Percentiles rank a stretch among this genome's conserved stretches.
Conservation (phyloP, 1,140 invertebrate genomes). For the Sycophaga agraensis region DNA sequence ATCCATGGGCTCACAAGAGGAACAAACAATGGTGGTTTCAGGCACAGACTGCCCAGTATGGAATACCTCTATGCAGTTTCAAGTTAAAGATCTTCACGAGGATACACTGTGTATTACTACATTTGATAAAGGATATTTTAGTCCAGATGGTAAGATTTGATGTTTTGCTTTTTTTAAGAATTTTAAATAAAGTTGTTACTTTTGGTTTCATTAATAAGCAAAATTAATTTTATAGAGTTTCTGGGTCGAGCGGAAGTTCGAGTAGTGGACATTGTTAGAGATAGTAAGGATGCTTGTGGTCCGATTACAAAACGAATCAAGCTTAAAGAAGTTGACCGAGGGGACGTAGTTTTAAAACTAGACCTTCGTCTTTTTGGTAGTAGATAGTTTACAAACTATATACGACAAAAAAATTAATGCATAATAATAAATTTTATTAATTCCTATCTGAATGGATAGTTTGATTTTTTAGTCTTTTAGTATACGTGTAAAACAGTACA, state of each 20-base stretch:
- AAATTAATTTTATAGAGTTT: slow-evolving; percentile 64
- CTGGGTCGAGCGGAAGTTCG: slow-evolving; percentile 75
- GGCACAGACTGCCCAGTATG: slow-evolving; percentile 66
- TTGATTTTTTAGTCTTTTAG: slow-evolving; percentile 21
- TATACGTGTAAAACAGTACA: slow-evolving; percentile 4
- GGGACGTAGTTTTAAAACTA: slow-evolving; percentile 73
- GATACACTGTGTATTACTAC: slow-evolving; percentile 78
- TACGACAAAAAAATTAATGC: slow-evolving; percentile 7
- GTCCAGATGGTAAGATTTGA: slow-evolving; percentile 69
- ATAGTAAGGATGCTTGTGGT: slow-evolving; percentile 64
- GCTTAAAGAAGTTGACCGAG: slow-evolving; percentile 72
- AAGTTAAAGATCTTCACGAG: slow-evolving; percentile 71
- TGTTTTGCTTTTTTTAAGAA: too few species aligned
- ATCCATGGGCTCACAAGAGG: slow-evolving; percentile 74
- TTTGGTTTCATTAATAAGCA: neutral
- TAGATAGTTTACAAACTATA: slow-evolving; percentile 19
- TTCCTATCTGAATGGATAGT: slow-evolving; percentile 4
- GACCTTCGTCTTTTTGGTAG: slow-evolving; percentile 71
- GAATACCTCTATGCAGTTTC: slow-evolving; percentile 85
- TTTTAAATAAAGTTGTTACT: too few species aligned
- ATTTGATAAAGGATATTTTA: slow-evolving; percentile 76
- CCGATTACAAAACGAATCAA: slow-evolving; percentile 71
- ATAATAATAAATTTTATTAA: slow-evolving; percentile 14
- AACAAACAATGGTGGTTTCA: slow-evolving; percentile 68
- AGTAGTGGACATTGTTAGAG: slow-evolving; percentile 67